Conservation (phyloP, 2,888 invertebrate genomes). For the Chydorus sphaericus region DNA sequence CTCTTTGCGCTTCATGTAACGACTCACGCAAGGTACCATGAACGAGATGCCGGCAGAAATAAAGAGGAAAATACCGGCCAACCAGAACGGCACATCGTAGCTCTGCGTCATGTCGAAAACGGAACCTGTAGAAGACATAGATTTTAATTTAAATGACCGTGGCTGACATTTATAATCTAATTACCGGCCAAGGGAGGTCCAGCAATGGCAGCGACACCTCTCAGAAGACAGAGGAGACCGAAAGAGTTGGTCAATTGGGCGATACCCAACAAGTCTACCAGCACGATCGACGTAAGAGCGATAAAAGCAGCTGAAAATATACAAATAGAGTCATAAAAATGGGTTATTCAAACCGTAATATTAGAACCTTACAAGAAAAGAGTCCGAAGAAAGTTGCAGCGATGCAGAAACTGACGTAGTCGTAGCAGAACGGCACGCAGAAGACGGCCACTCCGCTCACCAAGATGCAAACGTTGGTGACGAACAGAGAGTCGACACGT, state of each 20-base stretch:
- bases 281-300: slow-evolving; percentile 90
- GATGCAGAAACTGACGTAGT: slow-evolving; percentile 57
- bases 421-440: slow-evolving; percentile 64
- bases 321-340: background rate
- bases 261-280: slow-evolving; percentile 88
- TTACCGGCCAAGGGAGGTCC: slow-evolving; percentile 38
- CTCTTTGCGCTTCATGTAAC: slow-evolving; percentile 17
- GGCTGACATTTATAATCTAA: background rate
- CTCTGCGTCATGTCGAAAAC: slow-evolving; percentile 74
- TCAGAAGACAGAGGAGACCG: slow-evolving; percentile 84
- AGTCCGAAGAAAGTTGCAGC: slow-evolving; percentile 81
- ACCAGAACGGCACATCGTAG: slow-evolving; percentile 79
- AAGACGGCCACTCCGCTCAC: slow-evolving; percentile 75
- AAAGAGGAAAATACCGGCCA: slow-evolving; percentile 78
- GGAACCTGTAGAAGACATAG: slow-evolving; percentile 68
- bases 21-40: slow-evolving; percentile 24
- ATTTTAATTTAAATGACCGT: background rate
- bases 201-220: slow-evolving; percentile 83
- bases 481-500: slow-evolving; percentile 67
- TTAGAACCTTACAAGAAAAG: slow-evolving; percentile 50
- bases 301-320: slow-evolving; percentile 74
- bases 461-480: slow-evolving; percentile 85
- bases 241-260: slow-evolving; percentile 95
- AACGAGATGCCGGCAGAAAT: slow-evolving; percentile 65
- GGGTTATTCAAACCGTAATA: background rate